Conservation (phyloP, 2,113 vertebrate species). For the Heteronetta atricapilla region DNA sequence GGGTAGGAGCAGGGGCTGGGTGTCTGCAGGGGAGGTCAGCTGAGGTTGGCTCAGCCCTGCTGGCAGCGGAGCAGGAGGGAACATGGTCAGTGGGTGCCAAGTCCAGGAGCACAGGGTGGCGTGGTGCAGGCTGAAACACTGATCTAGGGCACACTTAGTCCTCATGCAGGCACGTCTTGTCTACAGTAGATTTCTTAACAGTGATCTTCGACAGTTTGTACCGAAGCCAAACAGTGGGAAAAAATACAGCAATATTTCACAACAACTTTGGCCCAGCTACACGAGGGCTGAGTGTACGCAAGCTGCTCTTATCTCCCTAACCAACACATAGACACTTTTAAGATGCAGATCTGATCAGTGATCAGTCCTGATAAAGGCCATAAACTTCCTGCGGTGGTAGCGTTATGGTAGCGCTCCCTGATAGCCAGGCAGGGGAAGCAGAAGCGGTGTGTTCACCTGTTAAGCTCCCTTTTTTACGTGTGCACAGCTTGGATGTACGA, state of each 20-base stretch:
- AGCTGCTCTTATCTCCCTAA: neutral
- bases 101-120: neutral
- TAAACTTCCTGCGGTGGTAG: neutral
- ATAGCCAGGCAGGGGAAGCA: neutral
- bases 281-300: neutral
- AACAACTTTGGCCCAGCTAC: neutral
- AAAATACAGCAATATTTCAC: neutral
- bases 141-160: neutral
- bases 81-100: accelerated
- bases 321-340: neutral
- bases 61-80: neutral
- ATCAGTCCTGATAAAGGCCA: constrained; percentile 2
- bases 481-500: neutral
- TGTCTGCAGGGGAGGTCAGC: neutral
- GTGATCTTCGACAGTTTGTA: neutral
- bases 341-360: neutral
- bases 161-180: neutral
- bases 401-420: neutral
- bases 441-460: neutral
- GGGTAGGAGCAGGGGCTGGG: neutral
- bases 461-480: neutral
- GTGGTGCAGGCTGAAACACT: neutral
- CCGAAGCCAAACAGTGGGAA: neutral
- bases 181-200: neutral
- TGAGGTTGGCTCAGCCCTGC: neutral